These are phyloP conservation scores for Drosophila ironensis DNA, from an alignment of 1,140 invertebrate species.

Conservation along the genomic window DNA sequence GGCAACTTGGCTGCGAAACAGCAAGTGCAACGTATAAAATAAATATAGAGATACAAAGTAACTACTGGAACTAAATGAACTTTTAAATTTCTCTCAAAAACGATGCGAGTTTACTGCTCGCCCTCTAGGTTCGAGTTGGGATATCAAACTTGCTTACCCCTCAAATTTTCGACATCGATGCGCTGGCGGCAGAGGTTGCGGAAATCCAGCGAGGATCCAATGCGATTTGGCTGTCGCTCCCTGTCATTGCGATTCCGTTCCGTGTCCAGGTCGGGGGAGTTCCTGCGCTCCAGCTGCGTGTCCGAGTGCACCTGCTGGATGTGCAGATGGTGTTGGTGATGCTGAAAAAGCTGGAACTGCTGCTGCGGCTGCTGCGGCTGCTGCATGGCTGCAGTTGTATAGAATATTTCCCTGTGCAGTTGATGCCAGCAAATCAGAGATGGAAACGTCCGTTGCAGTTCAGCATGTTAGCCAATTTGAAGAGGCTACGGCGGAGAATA, in stretches of 20 bases:
- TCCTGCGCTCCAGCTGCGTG: conserved; percentile 5
- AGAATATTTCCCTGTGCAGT: no score
- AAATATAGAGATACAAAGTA: not conserved
- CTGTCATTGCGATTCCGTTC: conserved; percentile 8
- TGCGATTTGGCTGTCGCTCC: not conserved
- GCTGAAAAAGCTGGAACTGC: conserved; percentile 12
- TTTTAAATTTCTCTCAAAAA: no score
- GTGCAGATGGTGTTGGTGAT: conserved; percentile 9
- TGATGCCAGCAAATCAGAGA: not conserved
- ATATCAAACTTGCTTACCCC: conserved; percentile 18
- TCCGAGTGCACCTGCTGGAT: conserved; percentile 21
- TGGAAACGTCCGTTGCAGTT: conserved; percentile 63
- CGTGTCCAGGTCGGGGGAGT: not conserved
- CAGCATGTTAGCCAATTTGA: conserved; percentile 71
- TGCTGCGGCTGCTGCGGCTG: conserved; percentile 13
- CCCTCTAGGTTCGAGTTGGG: no score
- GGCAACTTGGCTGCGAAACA: conserved; percentile 56
- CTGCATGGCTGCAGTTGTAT: not conserved
- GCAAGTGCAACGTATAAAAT: no score
- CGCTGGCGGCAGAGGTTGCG: conserved; percentile 63
- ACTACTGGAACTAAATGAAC: not conserved
- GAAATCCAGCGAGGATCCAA: conserved; percentile 45
- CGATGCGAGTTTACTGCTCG: no score
- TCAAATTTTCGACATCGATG: conserved; percentile 46
- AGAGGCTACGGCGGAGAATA: conserved; percentile 9